A percentile compares a stretch with the other conserved stretches of the same genome.
These are phyloP conservation scores for Ctenomys sociabilis DNA, from an alignment of 2,113 vertebrate species.

Conservation along the genomic window DNA sequence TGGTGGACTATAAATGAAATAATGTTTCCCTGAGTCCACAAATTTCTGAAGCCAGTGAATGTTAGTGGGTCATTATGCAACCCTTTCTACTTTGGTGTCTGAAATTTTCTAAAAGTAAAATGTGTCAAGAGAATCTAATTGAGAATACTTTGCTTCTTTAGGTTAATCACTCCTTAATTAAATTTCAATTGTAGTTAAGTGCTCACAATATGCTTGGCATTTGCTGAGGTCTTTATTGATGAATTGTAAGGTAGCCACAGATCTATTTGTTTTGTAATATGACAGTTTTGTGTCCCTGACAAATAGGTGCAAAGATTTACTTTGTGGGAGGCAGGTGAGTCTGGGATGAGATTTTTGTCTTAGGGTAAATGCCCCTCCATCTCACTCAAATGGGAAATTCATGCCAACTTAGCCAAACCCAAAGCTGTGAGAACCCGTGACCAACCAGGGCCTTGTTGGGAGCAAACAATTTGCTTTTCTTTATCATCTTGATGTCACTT, in stretches of 20 bases:
- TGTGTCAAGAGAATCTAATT: background rate
- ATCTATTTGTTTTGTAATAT: background rate
- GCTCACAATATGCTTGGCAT: background rate
- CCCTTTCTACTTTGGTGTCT: background rate
- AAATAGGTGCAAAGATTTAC: constrained; percentile 15
- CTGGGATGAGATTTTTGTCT: constrained; percentile 48
- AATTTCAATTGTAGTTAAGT: background rate
- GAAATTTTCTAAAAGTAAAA: constrained; percentile 23
- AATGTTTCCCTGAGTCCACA: background rate
- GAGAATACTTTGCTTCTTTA: background rate
- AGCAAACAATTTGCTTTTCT: constrained; percentile 47
- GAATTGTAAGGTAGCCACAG: background rate
- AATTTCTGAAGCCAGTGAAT: background rate
- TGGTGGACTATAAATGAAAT: background rate
- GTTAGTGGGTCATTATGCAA: background rate
- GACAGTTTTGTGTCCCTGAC: background rate
- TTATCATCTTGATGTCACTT: constrained; percentile 40
- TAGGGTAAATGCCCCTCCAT: constrained; percentile 52
- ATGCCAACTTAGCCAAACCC: background rate
- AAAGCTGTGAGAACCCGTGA: background rate
- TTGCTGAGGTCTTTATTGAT: background rate
- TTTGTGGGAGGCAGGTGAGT: background rate
- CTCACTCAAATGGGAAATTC: background rate
- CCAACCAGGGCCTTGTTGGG: background rate
- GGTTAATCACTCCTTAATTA: background rate